Evolutionary conservation across 1,140 invertebrate genomes (phyloP).

Genomic region (Odontomachus brunneus): DNA sequence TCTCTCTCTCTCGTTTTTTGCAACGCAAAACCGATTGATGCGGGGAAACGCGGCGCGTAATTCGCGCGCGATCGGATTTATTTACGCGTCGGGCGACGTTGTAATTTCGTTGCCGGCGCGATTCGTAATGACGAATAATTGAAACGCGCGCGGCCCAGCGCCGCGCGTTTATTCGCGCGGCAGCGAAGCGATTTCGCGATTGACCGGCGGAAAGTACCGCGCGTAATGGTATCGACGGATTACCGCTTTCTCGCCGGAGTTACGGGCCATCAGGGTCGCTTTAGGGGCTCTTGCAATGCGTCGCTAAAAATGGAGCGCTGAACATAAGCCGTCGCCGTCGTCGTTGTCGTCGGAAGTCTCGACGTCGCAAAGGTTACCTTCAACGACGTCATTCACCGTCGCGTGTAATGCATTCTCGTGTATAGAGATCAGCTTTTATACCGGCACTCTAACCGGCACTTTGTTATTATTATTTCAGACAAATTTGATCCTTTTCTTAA

Average conservation of each 20-base stretch:
- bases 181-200: constrained; percentile 66
- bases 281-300: constrained; percentile 58
- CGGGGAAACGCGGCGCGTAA: constrained; percentile 52
- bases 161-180: constrained; percentile 54
- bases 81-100: constrained; percentile 49
- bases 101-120: constrained; percentile 56
- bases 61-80: constrained; percentile 56
- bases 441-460: too few species aligned
- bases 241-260: constrained; percentile 61
- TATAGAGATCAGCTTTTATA: neutral
- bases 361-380: constrained; percentile 52
- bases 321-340: constrained; percentile 50
- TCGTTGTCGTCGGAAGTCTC: constrained; percentile 37
- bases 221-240: constrained; percentile 64
- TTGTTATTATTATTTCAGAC: neutral
- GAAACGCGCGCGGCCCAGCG: constrained; percentile 27
- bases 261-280: constrained; percentile 60
- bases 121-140: constrained; percentile 59
- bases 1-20: neutral
- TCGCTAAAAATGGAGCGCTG: constrained; percentile 62
- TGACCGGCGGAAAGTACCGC: constrained; percentile 60
- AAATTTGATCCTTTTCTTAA: constrained; percentile 4
- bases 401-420: neutral
- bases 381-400: constrained; percentile 51
- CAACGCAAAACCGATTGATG: constrained; percentile 45